A percentile compares a stretch with the other conserved stretches of the same genome.
phyloP scores from a whole-genome alignment of 2,888 invertebrate genomes.

The Eubasilissa splendida region DNA sequence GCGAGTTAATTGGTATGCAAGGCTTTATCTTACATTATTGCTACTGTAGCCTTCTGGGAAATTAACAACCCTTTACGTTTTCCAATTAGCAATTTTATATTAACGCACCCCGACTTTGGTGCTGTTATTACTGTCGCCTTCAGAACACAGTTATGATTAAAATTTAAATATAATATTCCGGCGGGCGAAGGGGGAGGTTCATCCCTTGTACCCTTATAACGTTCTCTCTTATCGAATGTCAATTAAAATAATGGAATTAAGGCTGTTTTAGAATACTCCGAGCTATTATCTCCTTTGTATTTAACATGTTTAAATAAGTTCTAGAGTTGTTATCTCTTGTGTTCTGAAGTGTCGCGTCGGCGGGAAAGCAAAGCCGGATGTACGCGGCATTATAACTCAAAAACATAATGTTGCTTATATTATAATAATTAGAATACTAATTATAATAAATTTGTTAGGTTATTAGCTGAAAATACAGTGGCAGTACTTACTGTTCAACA shows the following conservation, averaged over 20 bases:
- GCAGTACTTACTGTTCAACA: too few species aligned
- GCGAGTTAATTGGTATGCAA: too few species aligned
- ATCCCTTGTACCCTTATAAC: neutral
- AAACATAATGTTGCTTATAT: too few species aligned
- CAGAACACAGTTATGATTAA: constrained; percentile 29
- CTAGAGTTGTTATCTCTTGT: too few species aligned
- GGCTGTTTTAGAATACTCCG: neutral
- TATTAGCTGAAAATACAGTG: too few species aligned
- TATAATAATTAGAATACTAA: too few species aligned
- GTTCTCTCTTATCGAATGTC: constrained; percentile 16
- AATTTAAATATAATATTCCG: constrained; percentile 24
- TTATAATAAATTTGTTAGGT: too few species aligned
- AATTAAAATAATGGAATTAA: constrained; percentile 18
- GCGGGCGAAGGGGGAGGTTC: neutral
- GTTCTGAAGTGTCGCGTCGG: too few species aligned
- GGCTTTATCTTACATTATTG: constrained; percentile 7
- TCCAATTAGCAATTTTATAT: constrained; percentile 40
- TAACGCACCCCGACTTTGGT: constrained; percentile 7
- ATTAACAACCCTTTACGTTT: constrained; percentile 29
- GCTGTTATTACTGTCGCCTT: constrained; percentile 24
- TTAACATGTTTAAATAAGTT: too few species aligned
- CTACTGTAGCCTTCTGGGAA: constrained; percentile 22
- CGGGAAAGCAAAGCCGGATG: too few species aligned
- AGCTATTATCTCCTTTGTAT: too few species aligned
- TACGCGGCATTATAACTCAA: too few species aligned